Conservation (phyloP, 1,140 invertebrate genomes). For the Danaus melanippus region DNA sequence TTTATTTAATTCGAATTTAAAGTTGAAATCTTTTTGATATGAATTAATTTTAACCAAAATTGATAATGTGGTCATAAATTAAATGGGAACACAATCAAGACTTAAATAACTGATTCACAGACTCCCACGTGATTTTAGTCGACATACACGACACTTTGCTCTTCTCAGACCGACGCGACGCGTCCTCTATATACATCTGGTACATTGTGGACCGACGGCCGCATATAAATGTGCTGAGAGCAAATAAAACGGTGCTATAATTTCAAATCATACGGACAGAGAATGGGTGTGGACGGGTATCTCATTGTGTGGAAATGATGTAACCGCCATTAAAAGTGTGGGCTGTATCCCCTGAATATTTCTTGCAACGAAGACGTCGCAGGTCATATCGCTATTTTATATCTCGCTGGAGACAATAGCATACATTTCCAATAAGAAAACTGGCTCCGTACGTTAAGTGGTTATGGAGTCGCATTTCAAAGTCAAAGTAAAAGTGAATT, state of each 20-base stretch:
- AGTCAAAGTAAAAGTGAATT: slow-evolving; percentile 28
- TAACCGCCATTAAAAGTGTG: slow-evolving; percentile 72
- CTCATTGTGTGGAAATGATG: slow-evolving; percentile 72
- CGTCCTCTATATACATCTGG: slow-evolving; percentile 44
- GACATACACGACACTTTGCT: slow-evolving; percentile 50
- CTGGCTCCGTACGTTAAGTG: slow-evolving; percentile 57
- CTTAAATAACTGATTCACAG: slow-evolving; percentile 65
- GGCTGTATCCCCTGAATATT: slow-evolving; percentile 69
- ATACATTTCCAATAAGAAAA: slow-evolving; percentile 63
- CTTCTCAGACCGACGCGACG: slow-evolving; percentile 22
- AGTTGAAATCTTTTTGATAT: too few species aligned
- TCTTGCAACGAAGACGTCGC: slow-evolving; percentile 68
- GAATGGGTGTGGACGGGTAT: slow-evolving; percentile 70
- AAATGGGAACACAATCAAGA: slow-evolving; percentile 67
- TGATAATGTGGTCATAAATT: slow-evolving; percentile 40
- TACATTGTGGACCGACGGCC: slow-evolving; percentile 59
- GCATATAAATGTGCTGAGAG: slow-evolving; percentile 67
- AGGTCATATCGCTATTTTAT: slow-evolving; percentile 70
- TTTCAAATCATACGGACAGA: slow-evolving; percentile 72
- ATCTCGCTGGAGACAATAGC: slow-evolving; percentile 66
- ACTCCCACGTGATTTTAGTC: slow-evolving; percentile 53
- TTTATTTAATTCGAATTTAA: too few species aligned
- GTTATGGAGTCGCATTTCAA: slow-evolving; percentile 43
- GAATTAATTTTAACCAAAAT: too few species aligned
- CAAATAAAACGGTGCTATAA: slow-evolving; percentile 72